These are phyloP conservation scores for Prorops nasuta DNA, from an alignment of 1,140 invertebrate genomes.

Conservation along the genomic window DNA sequence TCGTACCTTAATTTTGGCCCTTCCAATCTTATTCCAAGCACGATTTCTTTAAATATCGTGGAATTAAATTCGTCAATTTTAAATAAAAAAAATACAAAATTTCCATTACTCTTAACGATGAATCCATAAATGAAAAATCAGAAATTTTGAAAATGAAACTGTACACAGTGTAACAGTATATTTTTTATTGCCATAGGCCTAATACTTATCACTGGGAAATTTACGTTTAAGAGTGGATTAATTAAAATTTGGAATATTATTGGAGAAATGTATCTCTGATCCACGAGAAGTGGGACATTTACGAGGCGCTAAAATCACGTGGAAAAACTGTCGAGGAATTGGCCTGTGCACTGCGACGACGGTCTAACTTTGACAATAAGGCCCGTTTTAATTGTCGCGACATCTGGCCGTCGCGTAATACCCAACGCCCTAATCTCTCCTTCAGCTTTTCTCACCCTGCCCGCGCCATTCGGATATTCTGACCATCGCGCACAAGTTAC, in stretches of 20 bases:
- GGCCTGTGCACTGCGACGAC: constrained; percentile 18
- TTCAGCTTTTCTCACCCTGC: constrained; percentile 25
- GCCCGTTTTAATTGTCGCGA: constrained; percentile 54
- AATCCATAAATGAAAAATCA: too few species aligned
- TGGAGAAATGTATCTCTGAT: constrained; percentile 8
- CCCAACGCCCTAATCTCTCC: constrained; percentile 32
- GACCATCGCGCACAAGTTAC: constrained; percentile 47
- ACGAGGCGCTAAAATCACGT: constrained; percentile 23
- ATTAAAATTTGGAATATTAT: background rate
- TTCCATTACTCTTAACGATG: too few species aligned
- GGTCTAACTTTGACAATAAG: constrained; percentile 50
- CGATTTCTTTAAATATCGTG: background rate
- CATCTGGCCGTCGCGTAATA: constrained; percentile 52
- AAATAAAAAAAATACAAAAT: background rate
- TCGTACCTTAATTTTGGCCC: constrained; percentile 17
- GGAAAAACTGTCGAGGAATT: constrained; percentile 26
- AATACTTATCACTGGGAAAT: too few species aligned
- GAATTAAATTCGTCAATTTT: background rate
- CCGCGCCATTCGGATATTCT: constrained; percentile 20
- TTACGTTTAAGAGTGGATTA: too few species aligned
- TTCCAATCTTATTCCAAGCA: constrained; percentile 1
- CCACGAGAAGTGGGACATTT: constrained; percentile 13
- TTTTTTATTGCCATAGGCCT: too few species aligned
- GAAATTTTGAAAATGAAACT: too few species aligned
- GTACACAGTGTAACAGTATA: too few species aligned